Evolutionary conservation across 1,140 invertebrate genomes (phyloP).

Genomic region (Onthophagus taurus): DNA sequence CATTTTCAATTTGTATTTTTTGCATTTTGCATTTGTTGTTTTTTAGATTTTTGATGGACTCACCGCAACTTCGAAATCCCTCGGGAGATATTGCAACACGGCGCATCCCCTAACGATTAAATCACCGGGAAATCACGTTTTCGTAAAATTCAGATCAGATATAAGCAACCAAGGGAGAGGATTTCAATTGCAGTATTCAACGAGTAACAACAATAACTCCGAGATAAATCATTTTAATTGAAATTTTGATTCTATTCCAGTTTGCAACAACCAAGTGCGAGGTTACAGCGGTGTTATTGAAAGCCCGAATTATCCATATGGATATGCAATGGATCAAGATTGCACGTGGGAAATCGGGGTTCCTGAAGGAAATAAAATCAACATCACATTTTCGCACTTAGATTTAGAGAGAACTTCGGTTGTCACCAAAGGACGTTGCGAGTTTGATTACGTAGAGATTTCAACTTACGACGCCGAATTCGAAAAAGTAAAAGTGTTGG

Average conservation of each 20-base stretch:
- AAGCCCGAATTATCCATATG: constrained; percentile 65
- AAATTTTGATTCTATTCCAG: constrained; percentile 34
- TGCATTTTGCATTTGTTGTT: no score
- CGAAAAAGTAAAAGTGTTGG: no score
- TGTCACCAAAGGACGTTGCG: constrained; percentile 13
- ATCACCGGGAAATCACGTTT: constrained; percentile 50
- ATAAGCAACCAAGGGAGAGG: constrained; percentile 49
- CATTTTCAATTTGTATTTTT: no score
- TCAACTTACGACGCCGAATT: no score
- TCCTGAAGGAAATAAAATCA: constrained; percentile 58
- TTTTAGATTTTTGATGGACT: constrained; percentile 48
- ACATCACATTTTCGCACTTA: constrained; percentile 65
- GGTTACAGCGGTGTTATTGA: constrained; percentile 59
- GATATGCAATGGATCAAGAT: constrained; percentile 47
- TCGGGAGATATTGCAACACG: constrained; percentile 51
- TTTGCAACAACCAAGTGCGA: constrained; percentile 47
- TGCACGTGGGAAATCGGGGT: constrained; percentile 71
- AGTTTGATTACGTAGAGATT: constrained; percentile 20
- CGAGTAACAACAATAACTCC: constrained; percentile 16
- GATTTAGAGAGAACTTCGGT: constrained; percentile 50
- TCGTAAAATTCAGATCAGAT: constrained; percentile 58
- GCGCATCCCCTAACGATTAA: constrained; percentile 37
- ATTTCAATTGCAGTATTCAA: constrained; percentile 58
- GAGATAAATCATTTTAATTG: neutral
- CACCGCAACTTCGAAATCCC: constrained; percentile 35